These are phyloP conservation scores for Chunga burmeisteri DNA, from an alignment of 2,113 vertebrate genomes.

Conservation along the genomic window DNA sequence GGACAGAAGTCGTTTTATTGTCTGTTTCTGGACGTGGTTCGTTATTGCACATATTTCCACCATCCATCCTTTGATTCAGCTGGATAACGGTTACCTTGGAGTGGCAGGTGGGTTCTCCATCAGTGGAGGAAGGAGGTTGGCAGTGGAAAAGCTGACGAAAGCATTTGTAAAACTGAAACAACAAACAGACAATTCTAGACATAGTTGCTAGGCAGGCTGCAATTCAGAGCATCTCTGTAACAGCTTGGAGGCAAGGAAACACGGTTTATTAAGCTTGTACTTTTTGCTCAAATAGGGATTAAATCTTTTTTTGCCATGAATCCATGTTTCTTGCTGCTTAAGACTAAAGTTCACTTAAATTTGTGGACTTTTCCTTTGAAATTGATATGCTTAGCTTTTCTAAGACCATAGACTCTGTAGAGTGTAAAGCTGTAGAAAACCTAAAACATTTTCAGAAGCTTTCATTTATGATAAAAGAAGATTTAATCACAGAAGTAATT, in stretches of 20 bases:
- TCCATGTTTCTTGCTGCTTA: neutral
- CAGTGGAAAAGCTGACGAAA: conserved; percentile 81
- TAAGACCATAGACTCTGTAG: neutral
- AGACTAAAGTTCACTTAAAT: neutral
- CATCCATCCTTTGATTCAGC: conserved; percentile 35
- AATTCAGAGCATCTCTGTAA: neutral
- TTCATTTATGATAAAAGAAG: conserved; percentile 1
- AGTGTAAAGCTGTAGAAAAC: neutral
- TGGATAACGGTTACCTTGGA: conserved; percentile 76
- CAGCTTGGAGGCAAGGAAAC: neutral
- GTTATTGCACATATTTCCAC: neutral
- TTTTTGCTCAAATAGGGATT: neutral
- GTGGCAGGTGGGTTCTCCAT: conserved; percentile 57
- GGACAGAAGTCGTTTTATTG: neutral
- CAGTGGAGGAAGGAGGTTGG: conserved; percentile 22
- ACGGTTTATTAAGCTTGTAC: neutral
- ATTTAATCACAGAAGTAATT: conserved; percentile 44
- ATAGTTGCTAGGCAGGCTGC: neutral
- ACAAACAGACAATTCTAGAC: neutral
- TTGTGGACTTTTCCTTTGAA: neutral
- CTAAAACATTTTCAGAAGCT: neutral
- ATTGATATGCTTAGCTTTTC: neutral
- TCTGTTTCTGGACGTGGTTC: neutral
- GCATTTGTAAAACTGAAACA: conserved; percentile 82
- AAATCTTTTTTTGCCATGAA: neutral